A percentile compares a stretch with the other conserved stretches of the same genome.
phyloP scores from a whole-genome alignment of 2,113 vertebrate genomes.

The Gallinago undulata region DNA sequence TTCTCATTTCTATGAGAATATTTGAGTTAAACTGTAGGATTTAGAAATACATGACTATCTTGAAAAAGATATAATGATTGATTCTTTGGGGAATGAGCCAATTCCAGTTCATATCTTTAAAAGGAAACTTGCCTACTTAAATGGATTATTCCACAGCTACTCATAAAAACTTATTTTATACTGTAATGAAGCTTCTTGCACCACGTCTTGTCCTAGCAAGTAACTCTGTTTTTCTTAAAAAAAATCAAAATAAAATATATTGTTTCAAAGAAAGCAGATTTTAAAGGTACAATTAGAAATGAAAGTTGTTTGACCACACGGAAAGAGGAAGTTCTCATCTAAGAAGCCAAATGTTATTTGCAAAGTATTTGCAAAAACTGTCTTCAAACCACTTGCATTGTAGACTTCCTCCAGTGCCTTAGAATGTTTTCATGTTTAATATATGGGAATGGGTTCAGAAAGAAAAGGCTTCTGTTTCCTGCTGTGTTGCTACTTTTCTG shows the following conservation, averaged over 20 bases:
- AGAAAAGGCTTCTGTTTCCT: background rate
- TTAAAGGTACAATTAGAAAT: background rate
- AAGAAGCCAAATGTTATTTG: background rate
- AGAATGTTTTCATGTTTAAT: background rate
- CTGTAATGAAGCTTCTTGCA: background rate
- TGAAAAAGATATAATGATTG: background rate
- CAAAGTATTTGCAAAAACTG: background rate
- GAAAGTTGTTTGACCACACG: background rate
- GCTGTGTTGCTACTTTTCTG: background rate
- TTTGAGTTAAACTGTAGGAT: background rate
- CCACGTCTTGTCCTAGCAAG: background rate
- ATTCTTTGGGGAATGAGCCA: background rate
- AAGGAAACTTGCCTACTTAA: background rate
- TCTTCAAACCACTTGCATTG: background rate
- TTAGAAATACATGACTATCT: background rate
- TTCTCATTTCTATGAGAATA: background rate
- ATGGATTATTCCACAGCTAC: background rate
- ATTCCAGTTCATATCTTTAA: background rate
- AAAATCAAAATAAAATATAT: background rate
- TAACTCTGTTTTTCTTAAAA: background rate
- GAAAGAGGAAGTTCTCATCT: background rate
- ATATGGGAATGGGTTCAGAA: background rate
- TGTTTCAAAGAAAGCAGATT: background rate
- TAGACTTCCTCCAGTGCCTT: background rate
- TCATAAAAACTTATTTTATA: background rate